Percentiles rank a stretch among this genome's conserved stretches.
These are phyloP conservation scores for Drosophila infuscata DNA, from an alignment of 2,888 invertebrate species.

Conservation along the genomic window DNA sequence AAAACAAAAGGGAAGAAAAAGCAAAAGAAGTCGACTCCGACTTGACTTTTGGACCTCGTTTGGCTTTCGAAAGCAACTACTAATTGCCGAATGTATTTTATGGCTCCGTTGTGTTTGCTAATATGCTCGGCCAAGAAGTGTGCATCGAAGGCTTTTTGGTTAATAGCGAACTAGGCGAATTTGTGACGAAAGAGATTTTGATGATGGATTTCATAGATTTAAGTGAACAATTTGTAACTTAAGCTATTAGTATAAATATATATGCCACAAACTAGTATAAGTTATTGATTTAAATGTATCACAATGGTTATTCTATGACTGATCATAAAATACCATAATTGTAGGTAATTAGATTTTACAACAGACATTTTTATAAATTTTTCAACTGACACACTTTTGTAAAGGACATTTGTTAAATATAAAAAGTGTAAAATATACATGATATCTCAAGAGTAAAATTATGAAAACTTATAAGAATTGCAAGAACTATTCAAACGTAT, in stretches of 20 bases:
- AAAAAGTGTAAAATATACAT: too few species aligned
- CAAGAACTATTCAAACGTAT: conserved; percentile 21
- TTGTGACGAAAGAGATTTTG: conserved; percentile 8
- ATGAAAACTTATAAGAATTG: background rate
- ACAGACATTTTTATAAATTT: background rate
- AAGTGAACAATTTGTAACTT: background rate
- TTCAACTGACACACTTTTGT: background rate
- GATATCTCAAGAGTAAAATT: background rate
- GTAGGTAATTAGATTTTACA: background rate
- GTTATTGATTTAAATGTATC: background rate
- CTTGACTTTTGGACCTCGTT: conserved; percentile 39
- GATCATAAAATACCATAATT: background rate
- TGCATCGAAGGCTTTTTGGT: background rate
- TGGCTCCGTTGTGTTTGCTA: conserved; percentile 20
- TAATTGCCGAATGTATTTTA: conserved; percentile 39
- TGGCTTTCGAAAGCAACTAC: conserved; percentile 35
- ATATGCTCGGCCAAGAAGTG: conserved; percentile 10
- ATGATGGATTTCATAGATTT: background rate
- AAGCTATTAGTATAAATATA: background rate
- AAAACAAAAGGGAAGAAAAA: conserved; percentile 13
- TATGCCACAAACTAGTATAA: background rate
- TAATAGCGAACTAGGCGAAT: background rate
- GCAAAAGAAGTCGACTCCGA: background rate
- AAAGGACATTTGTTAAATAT: background rate
- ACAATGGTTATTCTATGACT: background rate